Conservation (phyloP, 1,140 invertebrate species). For the Drosophila pachea region DNA sequence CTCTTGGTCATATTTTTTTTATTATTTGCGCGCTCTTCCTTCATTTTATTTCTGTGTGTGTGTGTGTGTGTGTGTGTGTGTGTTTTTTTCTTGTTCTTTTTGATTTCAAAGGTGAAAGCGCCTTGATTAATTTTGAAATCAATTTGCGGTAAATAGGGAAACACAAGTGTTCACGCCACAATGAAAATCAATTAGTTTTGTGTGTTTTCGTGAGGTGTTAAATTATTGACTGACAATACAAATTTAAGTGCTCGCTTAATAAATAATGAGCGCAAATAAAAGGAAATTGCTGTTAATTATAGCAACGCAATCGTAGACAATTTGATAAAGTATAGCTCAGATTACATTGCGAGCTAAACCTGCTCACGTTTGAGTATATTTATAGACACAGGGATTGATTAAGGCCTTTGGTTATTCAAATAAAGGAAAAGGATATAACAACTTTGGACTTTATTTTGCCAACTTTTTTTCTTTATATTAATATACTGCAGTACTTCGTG, state of each 20-base stretch:
- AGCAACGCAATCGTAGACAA: not conserved
- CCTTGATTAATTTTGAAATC: conserved; percentile 23
- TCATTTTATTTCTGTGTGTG: too few relatives aligned
- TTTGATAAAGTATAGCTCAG: not conserved
- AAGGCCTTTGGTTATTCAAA: too few relatives aligned
- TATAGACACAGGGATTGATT: not conserved
- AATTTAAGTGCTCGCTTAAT: not conserved
- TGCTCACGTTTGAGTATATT: too few relatives aligned
- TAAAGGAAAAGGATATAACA: too few relatives aligned
- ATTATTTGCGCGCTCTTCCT: not conserved
- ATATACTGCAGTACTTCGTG: too few relatives aligned
- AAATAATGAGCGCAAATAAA: not conserved
- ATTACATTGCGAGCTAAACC: too few relatives aligned
- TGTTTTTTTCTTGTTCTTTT: not conserved
- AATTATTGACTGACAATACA: not conserved
- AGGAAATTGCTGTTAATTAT: too few relatives aligned
- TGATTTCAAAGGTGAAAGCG: not conserved
- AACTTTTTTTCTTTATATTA: too few relatives aligned
- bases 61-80: too few relatives aligned
- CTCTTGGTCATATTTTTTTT: conserved; percentile 5
- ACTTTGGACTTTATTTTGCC: too few relatives aligned
- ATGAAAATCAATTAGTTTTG: not conserved
- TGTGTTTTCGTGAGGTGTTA: not conserved
- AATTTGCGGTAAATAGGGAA: not conserved
- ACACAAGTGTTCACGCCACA: not conserved